Base-by-base conservation (phyloP, 2,113 vertebrate genomes). In the Astur gentilis region DNA sequence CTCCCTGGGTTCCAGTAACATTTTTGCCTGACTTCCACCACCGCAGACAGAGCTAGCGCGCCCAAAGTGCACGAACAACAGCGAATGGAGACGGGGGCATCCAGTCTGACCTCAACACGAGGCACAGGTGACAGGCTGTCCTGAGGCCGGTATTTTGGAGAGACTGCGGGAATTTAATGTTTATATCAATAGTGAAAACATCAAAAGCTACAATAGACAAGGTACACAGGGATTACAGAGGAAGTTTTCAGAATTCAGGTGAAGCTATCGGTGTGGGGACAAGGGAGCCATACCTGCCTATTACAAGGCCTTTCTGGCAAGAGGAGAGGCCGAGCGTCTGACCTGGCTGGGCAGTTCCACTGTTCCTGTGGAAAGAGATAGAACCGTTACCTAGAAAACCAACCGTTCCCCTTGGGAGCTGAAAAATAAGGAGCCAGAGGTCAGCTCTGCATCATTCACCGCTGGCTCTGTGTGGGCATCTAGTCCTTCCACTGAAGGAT, bases 1-100 rank as follows among this genome's bases (percentile, higher is more conserved):
- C 31, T 42, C n/a, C 25, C 72, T 58, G 78, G 32, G 42, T 23
- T 77, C 47, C 36, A 19, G 44, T 6, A 34, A 45, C 4, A 3
- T 22, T 82, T 93, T 40, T 91, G 52, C 36, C 20, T 6, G 44
- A 27, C 6, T 81, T 54, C 19, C 20, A 40, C 20, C 50, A 4
- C 11, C 3, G 6, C 54, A 71, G 72, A 17, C 61, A 50, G 25
- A 76, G 25, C 18, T 11, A 1, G 31, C 1, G 0, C 14, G 13
- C 21, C 57, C 29, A 6, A 64, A 88, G 26, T 13, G 47, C 52
- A 18, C 52, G 38, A 47, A 38, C 9, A 40, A 22, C 8, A 36
- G 32, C 49, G 16, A 31, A 14, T 2, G 23, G 54, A 45, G 60
- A 58, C 38, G n/a, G 25, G n/a, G 38, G 22, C 79, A 60, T 67